phyloP scores from a whole-genome alignment of 2,797 vertebrate genomes.

The Smutsia gigantea region DNA sequence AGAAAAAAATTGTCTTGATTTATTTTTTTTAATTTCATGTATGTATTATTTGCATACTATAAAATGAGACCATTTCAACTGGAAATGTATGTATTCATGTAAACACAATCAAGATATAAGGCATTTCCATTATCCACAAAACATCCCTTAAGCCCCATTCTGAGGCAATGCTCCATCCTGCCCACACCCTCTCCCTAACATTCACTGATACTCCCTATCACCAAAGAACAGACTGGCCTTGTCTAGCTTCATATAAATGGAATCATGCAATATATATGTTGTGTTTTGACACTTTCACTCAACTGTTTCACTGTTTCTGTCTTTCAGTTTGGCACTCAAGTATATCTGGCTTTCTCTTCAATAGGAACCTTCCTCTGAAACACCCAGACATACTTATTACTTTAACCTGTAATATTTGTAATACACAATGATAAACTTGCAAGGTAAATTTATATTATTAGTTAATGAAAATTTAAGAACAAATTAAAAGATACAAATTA shows the following conservation, averaged over 20 bases:
- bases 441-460: background rate
- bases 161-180: background rate
- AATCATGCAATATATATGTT: background rate
- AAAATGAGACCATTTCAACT: background rate
- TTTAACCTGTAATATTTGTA: background rate
- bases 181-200: rapidly evolving
- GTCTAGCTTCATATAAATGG: background rate
- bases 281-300: background rate
- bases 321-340: background rate
- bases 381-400: background rate
- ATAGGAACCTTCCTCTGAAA: background rate
- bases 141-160: background rate
- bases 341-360: background rate
- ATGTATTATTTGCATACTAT: background rate
- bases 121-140: background rate
- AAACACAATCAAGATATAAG: background rate
- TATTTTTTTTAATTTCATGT: background rate
- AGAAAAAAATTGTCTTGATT: background rate
- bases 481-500: background rate
- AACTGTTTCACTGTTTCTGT: background rate
- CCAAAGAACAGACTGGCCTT: background rate
- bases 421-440: background rate
- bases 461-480: background rate
- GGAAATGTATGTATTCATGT: background rate
- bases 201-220: background rate